Evolutionary conservation across 2,888 invertebrate species (phyloP), one percentile per base, ranked within the genome.

Genomic region (Drosophila macrothrix): DNA sequence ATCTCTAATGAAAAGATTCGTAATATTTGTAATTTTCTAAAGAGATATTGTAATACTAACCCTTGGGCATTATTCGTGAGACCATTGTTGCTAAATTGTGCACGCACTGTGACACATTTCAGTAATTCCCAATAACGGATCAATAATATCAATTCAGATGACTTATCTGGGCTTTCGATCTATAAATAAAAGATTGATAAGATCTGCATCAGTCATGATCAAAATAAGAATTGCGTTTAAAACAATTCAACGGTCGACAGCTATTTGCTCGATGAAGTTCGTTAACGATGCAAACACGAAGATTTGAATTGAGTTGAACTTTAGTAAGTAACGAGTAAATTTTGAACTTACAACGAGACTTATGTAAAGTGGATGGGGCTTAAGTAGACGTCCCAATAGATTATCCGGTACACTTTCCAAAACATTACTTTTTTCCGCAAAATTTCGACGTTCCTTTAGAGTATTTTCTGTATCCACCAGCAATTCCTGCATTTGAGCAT

Each of bases 281-380:
- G 41, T 10, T n/a, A 3, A 41, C n/a, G 19, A 39, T 39, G 9
- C 9, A 39, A 39, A 39, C 9, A 19, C 19, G 4, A 39, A 19
- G 9, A 19, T 39, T 39, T 39, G 9, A 19, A 9, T 39, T 39
- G 3, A 39, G n/a, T 41, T 41, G n/a, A n/a, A 41, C 10, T n/a
- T n/a, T 10, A 19, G 19, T 9, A 19, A 19, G 19, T 19, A 41
- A n/a, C 4, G 41, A n/a, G 4, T 16, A 2, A 2, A 4, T 22
- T 7, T 31, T 9, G 0, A 43, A 66, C 84, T 74, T 70, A 86
- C 86, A 35, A 73, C 82, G 28, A 86, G 25, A 7, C 71, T 60
- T 67, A 86, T 72, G 41, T 90, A 76, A 41, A 86, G 68, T 7
- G 86, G 84, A 63, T 88, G 86, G 0, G 86, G 67, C 46, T 72